These are phyloP conservation scores for Glaucidium brasilianum DNA, from an alignment of 2,113 vertebrate species.

Conservation along the genomic window DNA sequence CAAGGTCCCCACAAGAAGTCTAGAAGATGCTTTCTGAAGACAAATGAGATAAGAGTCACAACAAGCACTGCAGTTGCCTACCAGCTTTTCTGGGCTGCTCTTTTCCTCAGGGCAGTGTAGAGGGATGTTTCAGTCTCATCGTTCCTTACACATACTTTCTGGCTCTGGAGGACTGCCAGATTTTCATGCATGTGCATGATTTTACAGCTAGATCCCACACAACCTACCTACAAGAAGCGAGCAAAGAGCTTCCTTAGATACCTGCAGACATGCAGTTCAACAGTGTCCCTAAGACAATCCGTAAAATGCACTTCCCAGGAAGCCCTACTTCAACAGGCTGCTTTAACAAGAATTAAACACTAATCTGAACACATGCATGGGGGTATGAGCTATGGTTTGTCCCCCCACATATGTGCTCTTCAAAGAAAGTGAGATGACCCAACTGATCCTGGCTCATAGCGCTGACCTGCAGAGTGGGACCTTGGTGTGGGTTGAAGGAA, in stretches of 20 bases:
- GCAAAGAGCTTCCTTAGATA: neutral
- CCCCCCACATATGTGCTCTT: neutral
- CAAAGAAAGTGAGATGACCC: neutral
- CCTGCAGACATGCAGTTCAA: neutral
- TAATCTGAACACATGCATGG: neutral
- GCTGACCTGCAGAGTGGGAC: neutral
- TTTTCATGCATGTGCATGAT: rapidly evolving
- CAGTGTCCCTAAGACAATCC: neutral
- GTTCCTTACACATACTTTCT: neutral
- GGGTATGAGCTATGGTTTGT: neutral
- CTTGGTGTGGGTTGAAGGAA: neutral
- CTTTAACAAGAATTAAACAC: neutral
- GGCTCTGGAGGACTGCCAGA: neutral
- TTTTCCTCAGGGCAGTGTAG: neutral
- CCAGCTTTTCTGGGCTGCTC: neutral
- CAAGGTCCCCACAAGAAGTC: neutral
- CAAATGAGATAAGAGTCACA: neutral
- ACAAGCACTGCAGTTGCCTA: neutral
- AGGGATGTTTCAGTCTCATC: neutral
- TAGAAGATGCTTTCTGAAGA: neutral
- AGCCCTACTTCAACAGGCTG: neutral
- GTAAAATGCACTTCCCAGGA: neutral
- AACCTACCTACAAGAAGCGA: neutral
- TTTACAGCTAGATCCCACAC: neutral
- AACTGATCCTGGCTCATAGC: neutral